Base-by-base conservation (phyloP, 2,113 vertebrate species). In the Tupaia chinensis region DNA sequence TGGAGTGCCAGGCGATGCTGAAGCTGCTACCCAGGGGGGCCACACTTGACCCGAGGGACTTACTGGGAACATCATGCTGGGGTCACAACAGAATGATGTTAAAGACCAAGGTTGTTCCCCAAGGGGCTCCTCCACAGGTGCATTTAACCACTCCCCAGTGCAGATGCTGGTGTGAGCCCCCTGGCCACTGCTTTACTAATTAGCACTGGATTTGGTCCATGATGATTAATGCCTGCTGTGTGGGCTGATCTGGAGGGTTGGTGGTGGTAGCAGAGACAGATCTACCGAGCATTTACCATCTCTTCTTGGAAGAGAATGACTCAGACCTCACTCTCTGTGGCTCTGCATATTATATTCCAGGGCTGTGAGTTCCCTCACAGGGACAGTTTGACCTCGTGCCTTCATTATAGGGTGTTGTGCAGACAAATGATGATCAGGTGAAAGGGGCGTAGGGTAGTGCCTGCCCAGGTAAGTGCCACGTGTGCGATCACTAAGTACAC, bases 281-380 rank as follows among this genome's bases (percentile, higher is more conserved):
- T 19, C 23, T 4, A 3, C 23, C 5, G 17, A 32, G 44, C 61
- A 23, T 19, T 27, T 1, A 1, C 23, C 3, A 1, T 15, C 72
- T 69, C 23, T 56, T 77, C 70, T 78, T 34, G 25, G 44, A 16
- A 78, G 27, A 69, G 73, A 54, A 1, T 5, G 32, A 11, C 44
- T 10, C 19, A 19, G 77, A 22, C 53, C n/a, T 77, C 29, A 17
- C 66, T 20, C 19, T 11, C 0, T 44, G 2, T 56, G 34, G 23
- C 53, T 13, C 16, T 9, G 34, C 65, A 5, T 0, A 0, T 27
- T 29, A 0, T 20, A 1, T 7, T 56, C 27, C 29, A 27, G 54
- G 7, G 60, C 3, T 68, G 17, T 34, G 56, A 27, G n/a, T 8
- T 10, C 22, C 74, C 74, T 80, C 27, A 1, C 79, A 54, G 23